Evolutionary conservation across 1,140 invertebrate genomes (phyloP).

Genomic region (Hylaeus anthracinus): DNA sequence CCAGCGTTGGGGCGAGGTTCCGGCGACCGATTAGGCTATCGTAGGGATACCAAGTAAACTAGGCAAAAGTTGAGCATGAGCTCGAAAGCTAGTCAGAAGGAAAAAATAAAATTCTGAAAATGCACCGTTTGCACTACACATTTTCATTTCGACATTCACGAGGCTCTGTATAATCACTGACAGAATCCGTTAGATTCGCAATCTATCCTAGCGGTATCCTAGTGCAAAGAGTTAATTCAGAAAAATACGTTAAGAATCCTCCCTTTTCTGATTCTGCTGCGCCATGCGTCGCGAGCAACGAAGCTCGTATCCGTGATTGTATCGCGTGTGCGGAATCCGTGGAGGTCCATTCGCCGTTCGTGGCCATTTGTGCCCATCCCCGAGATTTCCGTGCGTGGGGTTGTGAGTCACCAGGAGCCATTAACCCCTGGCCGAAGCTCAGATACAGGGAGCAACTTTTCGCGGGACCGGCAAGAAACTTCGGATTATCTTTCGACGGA

Average conservation of each 20-base stretch:
- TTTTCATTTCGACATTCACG: too few species aligned
- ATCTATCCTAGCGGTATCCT: too few species aligned
- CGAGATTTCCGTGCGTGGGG: conserved; percentile 7
- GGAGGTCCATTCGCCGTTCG: neutral
- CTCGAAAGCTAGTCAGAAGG: too few species aligned
- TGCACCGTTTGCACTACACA: too few species aligned
- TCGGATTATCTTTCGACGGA: conserved; percentile 61
- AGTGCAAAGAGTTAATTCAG: too few species aligned
- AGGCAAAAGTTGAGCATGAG: too few species aligned
- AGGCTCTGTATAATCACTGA: too few species aligned
- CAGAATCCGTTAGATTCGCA: too few species aligned
- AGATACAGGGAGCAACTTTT: conserved; percentile 25
- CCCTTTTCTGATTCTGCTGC: too few species aligned
- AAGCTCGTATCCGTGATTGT: conserved; percentile 10
- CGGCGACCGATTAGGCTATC: conserved; percentile 40
- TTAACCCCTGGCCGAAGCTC: conserved; percentile 41
- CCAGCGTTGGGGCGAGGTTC: neutral
- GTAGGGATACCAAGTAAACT: too few species aligned
- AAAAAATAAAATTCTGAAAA: too few species aligned
- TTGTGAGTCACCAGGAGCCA: conserved; percentile 34
- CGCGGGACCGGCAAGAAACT: conserved; percentile 53
- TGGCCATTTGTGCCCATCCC: conserved; percentile 24
- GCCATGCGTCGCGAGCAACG: neutral
- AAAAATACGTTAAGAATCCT: too few species aligned
- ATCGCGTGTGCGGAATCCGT: conserved; percentile 11